Percentiles rank a stretch among this genome's conserved stretches.
These are phyloP conservation scores for Corythoichthys intestinalis DNA, from an alignment of 2,113 vertebrate species.

Conservation along the genomic window DNA sequence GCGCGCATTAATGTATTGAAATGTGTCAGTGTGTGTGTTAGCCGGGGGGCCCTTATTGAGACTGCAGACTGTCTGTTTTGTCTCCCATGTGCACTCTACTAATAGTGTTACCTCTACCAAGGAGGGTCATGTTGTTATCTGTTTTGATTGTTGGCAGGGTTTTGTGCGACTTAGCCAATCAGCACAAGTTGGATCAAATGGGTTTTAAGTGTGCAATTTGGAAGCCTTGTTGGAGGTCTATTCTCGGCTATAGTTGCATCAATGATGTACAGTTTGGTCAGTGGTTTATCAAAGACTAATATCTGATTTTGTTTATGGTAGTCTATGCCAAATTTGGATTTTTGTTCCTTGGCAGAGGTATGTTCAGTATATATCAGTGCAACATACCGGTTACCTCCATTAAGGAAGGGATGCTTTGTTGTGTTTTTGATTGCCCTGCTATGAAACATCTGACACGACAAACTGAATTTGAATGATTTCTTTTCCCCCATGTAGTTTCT, in stretches of 20 bases:
- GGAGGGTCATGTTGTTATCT: background rate
- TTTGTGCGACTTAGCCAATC: background rate
- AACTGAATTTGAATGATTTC: no score
- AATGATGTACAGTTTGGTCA: no score
- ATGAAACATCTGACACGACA: no score
- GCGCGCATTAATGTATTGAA: background rate
- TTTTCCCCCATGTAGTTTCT: no score
- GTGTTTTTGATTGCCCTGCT: no score
- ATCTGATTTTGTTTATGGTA: no score
- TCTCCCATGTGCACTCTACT: background rate
- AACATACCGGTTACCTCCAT: no score
- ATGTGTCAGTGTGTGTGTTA: conserved; percentile 12
- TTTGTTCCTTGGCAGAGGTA: no score
- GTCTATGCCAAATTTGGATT: no score
- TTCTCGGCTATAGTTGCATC: background rate
- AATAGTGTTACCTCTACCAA: background rate
- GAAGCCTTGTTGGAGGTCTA: conserved; percentile 23
- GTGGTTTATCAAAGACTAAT: no score
- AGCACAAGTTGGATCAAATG: background rate
- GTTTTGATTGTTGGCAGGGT: background rate
- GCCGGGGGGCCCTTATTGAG: conserved; percentile 36
- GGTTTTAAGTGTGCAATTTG: background rate
- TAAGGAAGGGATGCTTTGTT: no score
- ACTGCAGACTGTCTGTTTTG: background rate
- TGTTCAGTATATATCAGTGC: no score